A percentile compares a stretch with the other conserved stretches of the same genome.
Conservation (phyloP, 2,888 invertebrate genomes). For the Hedychridium roseum region DNA sequence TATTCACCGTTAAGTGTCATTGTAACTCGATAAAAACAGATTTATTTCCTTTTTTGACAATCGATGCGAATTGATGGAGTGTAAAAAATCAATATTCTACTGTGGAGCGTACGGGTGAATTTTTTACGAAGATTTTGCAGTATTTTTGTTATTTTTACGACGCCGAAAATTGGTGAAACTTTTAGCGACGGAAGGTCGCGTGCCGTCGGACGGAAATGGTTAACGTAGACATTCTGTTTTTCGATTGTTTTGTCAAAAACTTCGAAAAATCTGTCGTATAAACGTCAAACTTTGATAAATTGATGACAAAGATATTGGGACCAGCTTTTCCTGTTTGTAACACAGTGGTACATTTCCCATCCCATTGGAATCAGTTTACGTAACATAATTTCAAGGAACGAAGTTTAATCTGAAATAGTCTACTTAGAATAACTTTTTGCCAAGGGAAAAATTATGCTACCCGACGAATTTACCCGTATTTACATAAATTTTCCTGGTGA, state of each 20-base stretch:
- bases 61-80: too few species aligned
- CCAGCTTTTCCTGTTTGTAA: constrained; percentile 2
- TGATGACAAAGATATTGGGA: constrained; percentile 12
- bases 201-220: constrained; percentile 36
- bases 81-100: too few species aligned
- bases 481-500: too few species aligned
- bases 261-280: background rate
- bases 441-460: too few species aligned
- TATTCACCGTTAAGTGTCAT: too few species aligned
- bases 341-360: background rate
- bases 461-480: too few species aligned
- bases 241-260: background rate
- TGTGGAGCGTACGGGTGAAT: too few species aligned
- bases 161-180: background rate
- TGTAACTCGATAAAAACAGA: too few species aligned
- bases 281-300: constrained; percentile 1
- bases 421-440: too few species aligned
- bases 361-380: background rate
- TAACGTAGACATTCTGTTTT: constrained; percentile 15
- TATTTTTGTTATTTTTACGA: constrained; percentile 4
- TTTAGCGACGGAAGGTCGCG: constrained; percentile 8
- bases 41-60: too few species aligned
- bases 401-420: background rate
- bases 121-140: background rate
- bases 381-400: background rate